Conservation (phyloP, 2,113 vertebrate genomes). For the Melanocharis versteri region DNA sequence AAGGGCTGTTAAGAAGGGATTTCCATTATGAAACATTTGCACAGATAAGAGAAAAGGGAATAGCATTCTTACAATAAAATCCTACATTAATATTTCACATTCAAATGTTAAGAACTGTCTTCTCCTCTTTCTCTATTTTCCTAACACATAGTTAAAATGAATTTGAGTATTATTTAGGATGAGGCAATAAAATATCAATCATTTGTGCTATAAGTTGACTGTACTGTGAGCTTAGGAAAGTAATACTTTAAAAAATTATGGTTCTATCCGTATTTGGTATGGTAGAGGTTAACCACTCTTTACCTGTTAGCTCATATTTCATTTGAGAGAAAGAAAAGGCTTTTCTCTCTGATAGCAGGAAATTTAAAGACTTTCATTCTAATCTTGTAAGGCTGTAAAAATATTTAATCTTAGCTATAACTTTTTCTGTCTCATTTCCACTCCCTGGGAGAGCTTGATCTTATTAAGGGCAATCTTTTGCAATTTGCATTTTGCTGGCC, state of each 20-base stretch:
- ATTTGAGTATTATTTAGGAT: not conserved
- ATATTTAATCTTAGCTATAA: constrained; percentile 40
- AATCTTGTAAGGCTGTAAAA: constrained; percentile 14
- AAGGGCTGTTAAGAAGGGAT: not conserved
- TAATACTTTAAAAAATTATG: not conserved
- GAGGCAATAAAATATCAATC: not conserved
- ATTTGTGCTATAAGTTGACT: not conserved
- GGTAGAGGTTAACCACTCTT: not conserved
- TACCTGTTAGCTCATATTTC: not conserved
- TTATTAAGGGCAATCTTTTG: constrained; percentile 17
- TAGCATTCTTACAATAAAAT: not conserved
- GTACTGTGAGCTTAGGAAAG: not conserved
- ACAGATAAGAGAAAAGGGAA: not conserved
- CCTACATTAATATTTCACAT: not conserved
- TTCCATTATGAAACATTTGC: not conserved
- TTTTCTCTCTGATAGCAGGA: not conserved
- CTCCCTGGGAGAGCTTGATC: constrained; percentile 11
- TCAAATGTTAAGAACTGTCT: not conserved
- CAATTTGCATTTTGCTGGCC: constrained; percentile 27
- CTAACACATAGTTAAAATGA: not conserved
- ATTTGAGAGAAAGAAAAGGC: not conserved
- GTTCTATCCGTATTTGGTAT: not conserved
- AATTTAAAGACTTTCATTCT: constrained; percentile 34
- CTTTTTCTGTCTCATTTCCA: constrained; percentile 26
- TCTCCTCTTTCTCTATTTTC: not conserved